Base-by-base conservation (phyloP, 1,140 invertebrate species). In the Nylanderia fulva region DNA sequence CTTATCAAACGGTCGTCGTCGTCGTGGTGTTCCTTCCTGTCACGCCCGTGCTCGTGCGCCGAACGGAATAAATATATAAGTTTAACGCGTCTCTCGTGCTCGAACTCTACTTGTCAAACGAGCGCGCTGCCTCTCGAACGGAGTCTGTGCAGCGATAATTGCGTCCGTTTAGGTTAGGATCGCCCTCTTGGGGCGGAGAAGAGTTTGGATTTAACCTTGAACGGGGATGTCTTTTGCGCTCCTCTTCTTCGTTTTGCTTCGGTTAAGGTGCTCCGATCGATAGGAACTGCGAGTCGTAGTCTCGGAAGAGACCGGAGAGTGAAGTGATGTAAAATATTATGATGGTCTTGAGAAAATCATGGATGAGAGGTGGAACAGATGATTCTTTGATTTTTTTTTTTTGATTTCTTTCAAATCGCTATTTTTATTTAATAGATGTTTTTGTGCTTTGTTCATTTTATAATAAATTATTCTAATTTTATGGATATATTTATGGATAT, bases 201-300 rank as follows among this genome's bases (percentile, higher is more conserved):
- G 29, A 45, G 24, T 82, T n/a, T 82, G 24, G 52, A 82, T 82
- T 71, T 72, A 82, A 82, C 77, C 66, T 82, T 72, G 77, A 72
- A 33, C 77, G 66, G 24, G 54, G 52, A 68, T n/a, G n/a, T 63
- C 52, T 80, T 80, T 56, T 58, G n/a, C 27, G n/a, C 33, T 71
- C n/a, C n/a, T 82, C 66, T 58, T 71, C 58, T 54, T 82, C 77
- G 36, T 56, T 71, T 82, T 71, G 36, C 52, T 56, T 27, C 77
- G 45, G 58, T 71, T 58, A 54, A 72, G 39, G 52, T 82, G 66
- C 54, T 72, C 24, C 66, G 77, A 80, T 80, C 77, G 66, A 82
- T 82, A 82, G 3, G 52, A 80, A 71, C 77, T 33, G 60, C 21
- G 77, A 71, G 36, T 39, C 15, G 52, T 42, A 33, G n/a, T 24